Base-by-base conservation (phyloP, 2,888 invertebrate genomes). In the Sinodicranocentrus sp. region DNA sequence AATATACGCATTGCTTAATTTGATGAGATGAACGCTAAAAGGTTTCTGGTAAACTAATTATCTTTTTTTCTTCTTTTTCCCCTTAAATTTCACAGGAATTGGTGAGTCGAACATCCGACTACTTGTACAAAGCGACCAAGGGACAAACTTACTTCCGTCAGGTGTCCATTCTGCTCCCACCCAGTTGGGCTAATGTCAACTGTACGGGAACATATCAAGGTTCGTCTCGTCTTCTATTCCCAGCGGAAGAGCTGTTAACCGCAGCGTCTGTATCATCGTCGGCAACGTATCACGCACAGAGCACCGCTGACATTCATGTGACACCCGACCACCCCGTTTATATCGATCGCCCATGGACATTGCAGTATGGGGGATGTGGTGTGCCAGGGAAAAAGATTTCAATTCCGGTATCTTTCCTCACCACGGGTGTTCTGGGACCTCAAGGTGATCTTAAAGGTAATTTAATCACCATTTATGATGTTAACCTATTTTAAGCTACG, bases 281-380 rank as follows among this genome's bases (percentile, higher is more conserved):
- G 23, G 88, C 88, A 54, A 87, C 86, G 43, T 87, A 87, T 75
- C 88, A 88, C 72, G 84, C 87, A 13, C 67, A 73, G 8, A 61
- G 48, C n/a, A 84, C 84, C 3, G 84, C 88, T 1, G 88, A 88
- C 73, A 88, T 88, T 57, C 68, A 80, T 19, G 52, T 88, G 70
- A 88, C 88, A 26, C 54, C 82, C 17, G 88, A 88, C 84, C 88
- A 88, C 82, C 88, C 88, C 6, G 87, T 88, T 8, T 88, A 87
- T 71, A 87, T 87, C 75, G 88, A 88, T 67, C 84, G 86, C 48
- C 88, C 88, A n/a, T 88, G 87, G 87, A 84, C 88, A 23, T 83
- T 88, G 44, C 89, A 89, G 67, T 89, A 88, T 76, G 89, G 89
- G 8, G 87, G 88, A 67, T 89, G 89, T 85, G 88, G 88, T 26